Evolutionary conservation across 2,113 vertebrate genomes (phyloP), one percentile per base, ranked within the genome.

Genomic region (Leuciscus idus): DNA sequence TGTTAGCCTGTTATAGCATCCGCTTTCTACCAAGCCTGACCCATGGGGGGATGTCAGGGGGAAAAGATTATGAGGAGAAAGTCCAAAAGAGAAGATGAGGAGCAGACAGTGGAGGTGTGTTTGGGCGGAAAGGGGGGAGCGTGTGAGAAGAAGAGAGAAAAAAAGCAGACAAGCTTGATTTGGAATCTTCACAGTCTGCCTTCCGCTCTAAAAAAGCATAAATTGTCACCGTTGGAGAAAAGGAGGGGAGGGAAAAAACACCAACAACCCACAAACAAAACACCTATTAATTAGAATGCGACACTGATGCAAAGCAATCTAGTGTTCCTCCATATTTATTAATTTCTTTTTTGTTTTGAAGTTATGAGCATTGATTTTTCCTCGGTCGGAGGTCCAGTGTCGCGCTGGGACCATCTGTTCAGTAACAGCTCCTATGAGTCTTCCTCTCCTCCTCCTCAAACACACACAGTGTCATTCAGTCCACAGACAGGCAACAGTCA

Each of bases 341-440:
- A 93, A 95, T 94, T 94, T 93, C 91, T 94, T 89, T 86, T 92
- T 90, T 94, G 93, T 94, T 94, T 93, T 94, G 94, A 94, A 92
- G 92, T 94, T 92, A 93, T 93, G 93, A 95, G 93, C 94, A 95
- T 95, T 95, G 95, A 95, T 95, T 95, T 94, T 88, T 92, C 83
- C 95, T 88, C 94, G 90, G 94, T 92, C 94, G 94, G 94, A 94
- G 90, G 93, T 94, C 92, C 91, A 90, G 93, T 76, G 92, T 94
- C 94, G 91, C 64, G 92, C 94, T 90, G 95, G 91, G 95, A 93
- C 94, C 94, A 95, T 95, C 94, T 95, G 95, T 91, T 93, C 90
- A 4, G 75, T 87, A 72, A 83, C 87, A 85, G 81, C 88, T 88
- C 89, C 91, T 84, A 90, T 76, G 89, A 89, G 90, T 90, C 89